phyloP scores from a whole-genome alignment of 2,113 vertebrate genomes.

The Rhabdornis inornatus region DNA sequence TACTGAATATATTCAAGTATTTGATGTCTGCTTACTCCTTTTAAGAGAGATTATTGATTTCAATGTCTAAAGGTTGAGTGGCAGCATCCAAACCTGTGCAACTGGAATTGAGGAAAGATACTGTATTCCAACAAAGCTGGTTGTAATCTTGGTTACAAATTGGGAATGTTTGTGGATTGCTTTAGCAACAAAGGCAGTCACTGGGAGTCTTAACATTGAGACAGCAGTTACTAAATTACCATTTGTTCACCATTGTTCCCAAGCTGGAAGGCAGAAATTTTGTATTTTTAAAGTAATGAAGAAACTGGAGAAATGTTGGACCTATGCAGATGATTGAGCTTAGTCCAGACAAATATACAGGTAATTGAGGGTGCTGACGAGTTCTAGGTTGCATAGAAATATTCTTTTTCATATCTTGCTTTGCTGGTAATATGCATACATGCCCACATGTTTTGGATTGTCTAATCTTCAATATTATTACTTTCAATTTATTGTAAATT shows the following conservation, averaged over 20 bases:
- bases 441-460: not conserved
- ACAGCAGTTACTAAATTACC: not conserved
- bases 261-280: not conserved
- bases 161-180: not conserved
- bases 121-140: not conserved
- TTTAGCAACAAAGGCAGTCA: not conserved
- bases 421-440: not conserved
- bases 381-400: not conserved
- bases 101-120: not conserved
- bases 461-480: not conserved
- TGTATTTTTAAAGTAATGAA: not conserved
- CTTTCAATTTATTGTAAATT: not conserved
- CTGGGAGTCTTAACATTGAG: not conserved
- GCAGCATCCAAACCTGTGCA: fast-evolving
- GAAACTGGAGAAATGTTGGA: not conserved
- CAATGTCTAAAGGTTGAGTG: not conserved
- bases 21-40: not conserved
- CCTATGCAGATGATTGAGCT: not conserved
- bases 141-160: not conserved
- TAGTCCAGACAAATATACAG: not conserved
- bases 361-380: not conserved
- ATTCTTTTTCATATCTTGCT: not conserved
- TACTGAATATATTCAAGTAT: not conserved
- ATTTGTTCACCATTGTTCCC: not conserved
- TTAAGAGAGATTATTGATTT: not conserved